These are phyloP conservation scores for Styela clava DNA, from an alignment of 23 tunicate genomes.

Conservation along the genomic window DNA sequence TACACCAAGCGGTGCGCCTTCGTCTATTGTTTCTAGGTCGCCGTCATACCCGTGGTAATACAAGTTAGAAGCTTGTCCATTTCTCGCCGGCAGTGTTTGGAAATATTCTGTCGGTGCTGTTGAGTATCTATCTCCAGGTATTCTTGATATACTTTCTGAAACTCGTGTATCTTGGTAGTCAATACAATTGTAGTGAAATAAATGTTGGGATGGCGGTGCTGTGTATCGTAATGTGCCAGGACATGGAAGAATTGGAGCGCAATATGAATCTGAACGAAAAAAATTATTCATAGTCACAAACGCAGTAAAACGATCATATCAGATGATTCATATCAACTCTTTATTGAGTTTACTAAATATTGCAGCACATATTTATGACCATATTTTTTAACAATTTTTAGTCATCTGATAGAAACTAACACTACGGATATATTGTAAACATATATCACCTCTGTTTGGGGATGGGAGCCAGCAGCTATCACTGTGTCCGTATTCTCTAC, in stretches of 20 bases:
- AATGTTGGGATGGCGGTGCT: background rate
- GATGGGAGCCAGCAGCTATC: slow-evolving; percentile 93
- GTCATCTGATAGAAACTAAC: too few species aligned
- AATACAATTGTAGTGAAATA: background rate
- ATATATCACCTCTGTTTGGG: slow-evolving; percentile 31
- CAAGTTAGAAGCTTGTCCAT: background rate
- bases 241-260: slow-evolving; percentile 3
- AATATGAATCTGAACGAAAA: slow-evolving; percentile 4
- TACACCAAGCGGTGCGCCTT: slow-evolving; percentile 6
- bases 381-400: too few species aligned
- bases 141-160: background rate
- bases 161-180: background rate
- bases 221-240: background rate
- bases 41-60: background rate
- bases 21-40: slow-evolving; percentile 24
- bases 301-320: background rate
- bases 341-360: too few species aligned
- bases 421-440: too few species aligned
- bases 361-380: too few species aligned
- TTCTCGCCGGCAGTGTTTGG: slow-evolving; percentile 1
- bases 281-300: background rate
- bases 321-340: background rate
- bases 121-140: background rate
- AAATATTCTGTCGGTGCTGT: slow-evolving; percentile 4
- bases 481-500: slow-evolving; percentile 81